These are phyloP conservation scores for Nycteola revayana DNA, from an alignment of 2,888 invertebrate species.

Conservation along the genomic window DNA sequence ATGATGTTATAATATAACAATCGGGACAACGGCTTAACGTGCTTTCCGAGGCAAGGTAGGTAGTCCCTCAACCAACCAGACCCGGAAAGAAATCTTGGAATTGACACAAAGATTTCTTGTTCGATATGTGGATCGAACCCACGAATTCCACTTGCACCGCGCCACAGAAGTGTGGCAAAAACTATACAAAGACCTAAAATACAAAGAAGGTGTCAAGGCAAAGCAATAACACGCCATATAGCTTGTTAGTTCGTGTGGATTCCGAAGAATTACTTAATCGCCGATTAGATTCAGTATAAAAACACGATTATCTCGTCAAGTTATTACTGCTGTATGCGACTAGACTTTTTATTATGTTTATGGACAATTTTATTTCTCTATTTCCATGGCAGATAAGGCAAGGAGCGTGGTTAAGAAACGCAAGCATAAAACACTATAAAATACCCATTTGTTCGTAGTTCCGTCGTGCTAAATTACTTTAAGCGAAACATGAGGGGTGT, in stretches of 20 bases:
- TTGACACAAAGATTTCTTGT: no score
- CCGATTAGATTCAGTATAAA: slow-evolving; percentile 30
- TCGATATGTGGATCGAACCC: no score
- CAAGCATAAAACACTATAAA: background rate
- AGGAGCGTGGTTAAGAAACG: background rate
- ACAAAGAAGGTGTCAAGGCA: slow-evolving; percentile 25
- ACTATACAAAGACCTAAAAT: slow-evolving; percentile 24
- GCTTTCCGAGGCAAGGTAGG: no score
- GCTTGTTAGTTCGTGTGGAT: slow-evolving; percentile 15
- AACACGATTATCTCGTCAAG: slow-evolving; percentile 32
- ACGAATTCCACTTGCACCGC: no score
- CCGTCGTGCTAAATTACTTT: slow-evolving; percentile 16
- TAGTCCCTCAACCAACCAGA: no score
- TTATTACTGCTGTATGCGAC: slow-evolving; percentile 25
- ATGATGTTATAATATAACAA: no score
- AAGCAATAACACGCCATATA: slow-evolving; percentile 19
- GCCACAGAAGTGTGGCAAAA: slow-evolving; percentile 2
- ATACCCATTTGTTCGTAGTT: slow-evolving; percentile 18
- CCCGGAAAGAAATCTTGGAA: no score
- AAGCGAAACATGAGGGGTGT: slow-evolving; percentile 13
- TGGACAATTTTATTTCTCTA: slow-evolving; percentile 18
- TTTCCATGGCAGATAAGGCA: slow-evolving; percentile 5
- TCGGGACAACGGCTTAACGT: no score
- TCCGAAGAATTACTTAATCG: slow-evolving; percentile 32
- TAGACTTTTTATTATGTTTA: slow-evolving; percentile 19